Evolutionary conservation across 2,797 vertebrate genomes (phyloP).

Genomic region (Telmatherina bonti): DNA sequence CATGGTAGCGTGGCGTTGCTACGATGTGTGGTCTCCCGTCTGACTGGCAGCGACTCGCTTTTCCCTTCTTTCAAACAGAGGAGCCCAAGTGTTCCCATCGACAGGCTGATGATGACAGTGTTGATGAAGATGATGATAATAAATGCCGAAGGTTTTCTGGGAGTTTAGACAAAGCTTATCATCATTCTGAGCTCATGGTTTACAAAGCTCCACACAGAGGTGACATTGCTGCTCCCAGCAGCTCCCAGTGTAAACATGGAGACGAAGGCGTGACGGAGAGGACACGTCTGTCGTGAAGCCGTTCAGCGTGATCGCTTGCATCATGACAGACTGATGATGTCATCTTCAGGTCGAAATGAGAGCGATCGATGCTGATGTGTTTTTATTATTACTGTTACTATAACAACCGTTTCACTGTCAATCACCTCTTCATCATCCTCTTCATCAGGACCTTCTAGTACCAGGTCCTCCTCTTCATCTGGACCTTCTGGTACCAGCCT

Average conservation of each 20-base stretch:
- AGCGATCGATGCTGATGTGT: too few species aligned
- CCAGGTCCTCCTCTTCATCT: too few species aligned
- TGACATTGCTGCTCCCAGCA: slow-evolving; percentile 63
- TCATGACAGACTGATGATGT: too few species aligned
- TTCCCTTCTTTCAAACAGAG: slow-evolving; percentile 52
- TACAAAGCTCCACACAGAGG: slow-evolving; percentile 48
- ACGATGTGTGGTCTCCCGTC: not conserved
- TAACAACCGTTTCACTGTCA: too few species aligned
- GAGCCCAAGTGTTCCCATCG: slow-evolving; percentile 49
- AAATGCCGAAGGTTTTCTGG: slow-evolving; percentile 59
- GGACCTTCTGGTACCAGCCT: too few species aligned
- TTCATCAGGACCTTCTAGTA: too few species aligned
- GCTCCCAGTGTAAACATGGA: slow-evolving; percentile 70
- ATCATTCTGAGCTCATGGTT: slow-evolving; percentile 75
- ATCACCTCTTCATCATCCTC: too few species aligned
- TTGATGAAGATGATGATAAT: slow-evolving; percentile 66
- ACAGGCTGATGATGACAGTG: slow-evolving; percentile 55
- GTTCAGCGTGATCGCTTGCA: too few species aligned
- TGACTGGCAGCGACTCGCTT: slow-evolving; percentile 37
- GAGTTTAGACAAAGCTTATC: slow-evolving; percentile 77
- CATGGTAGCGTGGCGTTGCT: too few species aligned
- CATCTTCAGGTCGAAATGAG: too few species aligned
- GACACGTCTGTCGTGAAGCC: too few species aligned
- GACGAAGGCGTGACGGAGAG: slow-evolving; percentile 49
- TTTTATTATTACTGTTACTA: too few species aligned